Percentiles rank a stretch among this genome's conserved stretches.
These are phyloP conservation scores for Enteromius radiatus DNA, from an alignment of 2,797 vertebrate species.

Conservation along the genomic window DNA sequence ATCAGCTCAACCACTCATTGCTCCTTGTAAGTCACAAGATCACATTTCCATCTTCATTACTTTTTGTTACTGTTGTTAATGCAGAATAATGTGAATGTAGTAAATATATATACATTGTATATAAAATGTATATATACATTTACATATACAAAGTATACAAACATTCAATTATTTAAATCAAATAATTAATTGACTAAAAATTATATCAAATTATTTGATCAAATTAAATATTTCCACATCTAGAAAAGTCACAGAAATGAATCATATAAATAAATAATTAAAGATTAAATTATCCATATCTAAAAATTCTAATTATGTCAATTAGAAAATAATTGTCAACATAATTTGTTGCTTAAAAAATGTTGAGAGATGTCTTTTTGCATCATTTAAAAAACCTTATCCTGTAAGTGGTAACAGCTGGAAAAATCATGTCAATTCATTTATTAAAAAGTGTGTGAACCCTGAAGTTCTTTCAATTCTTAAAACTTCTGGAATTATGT, in stretches of 20 bases:
- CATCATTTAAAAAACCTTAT: not conserved
- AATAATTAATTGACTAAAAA: no score
- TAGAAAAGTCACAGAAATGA: not conserved
- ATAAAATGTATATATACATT: no score
- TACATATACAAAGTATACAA: no score
- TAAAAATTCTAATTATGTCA: not conserved
- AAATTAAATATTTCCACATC: not conserved
- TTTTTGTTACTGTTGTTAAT: not conserved
- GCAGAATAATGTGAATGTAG: not conserved
- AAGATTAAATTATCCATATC: no score
- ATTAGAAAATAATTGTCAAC: not conserved
- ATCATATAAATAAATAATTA: not conserved
- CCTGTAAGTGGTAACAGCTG: not conserved
- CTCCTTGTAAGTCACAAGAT: constrained; percentile 78
- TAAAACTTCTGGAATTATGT: not conserved
- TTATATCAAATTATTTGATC: not conserved
- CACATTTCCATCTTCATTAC: not conserved
- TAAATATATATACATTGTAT: not conserved
- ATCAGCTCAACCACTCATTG: constrained; percentile 82
- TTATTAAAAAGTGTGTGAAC: not conserved
- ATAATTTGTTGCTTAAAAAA: no score
- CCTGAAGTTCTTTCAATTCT: not conserved
- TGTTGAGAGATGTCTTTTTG: not conserved
- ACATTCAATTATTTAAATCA: no score
- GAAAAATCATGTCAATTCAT: not conserved